Evolutionary conservation across 2,888 invertebrate genomes (phyloP).

Genomic region (Drepanosiphum platanoidis): DNA sequence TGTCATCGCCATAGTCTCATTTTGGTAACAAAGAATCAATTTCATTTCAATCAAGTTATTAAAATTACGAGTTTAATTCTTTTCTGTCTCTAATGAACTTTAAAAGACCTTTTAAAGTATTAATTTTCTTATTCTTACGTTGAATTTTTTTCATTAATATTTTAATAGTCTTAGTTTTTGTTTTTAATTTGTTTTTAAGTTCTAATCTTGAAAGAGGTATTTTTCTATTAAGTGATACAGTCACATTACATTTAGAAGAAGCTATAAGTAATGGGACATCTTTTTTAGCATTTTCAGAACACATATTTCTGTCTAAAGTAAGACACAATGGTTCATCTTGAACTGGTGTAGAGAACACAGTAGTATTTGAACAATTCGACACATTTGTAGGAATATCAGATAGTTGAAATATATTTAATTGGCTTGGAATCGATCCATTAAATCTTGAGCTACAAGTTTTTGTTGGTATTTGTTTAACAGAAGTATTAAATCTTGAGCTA

Average conservation of each 20-base stretch:
- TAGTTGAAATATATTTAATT: no score
- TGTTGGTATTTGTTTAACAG: background rate
- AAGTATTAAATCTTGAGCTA: background rate
- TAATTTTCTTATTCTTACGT: constrained; percentile 16
- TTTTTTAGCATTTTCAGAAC: background rate
- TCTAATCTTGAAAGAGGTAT: background rate
- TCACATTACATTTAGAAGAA: no score
- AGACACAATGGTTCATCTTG: constrained; percentile 30
- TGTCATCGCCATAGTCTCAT: no score
- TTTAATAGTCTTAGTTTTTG: constrained; percentile 6
- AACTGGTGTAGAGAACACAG: constrained; percentile 7
- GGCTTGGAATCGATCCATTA: no score
- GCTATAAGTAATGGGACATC: background rate
- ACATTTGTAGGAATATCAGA: no score
- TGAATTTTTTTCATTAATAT: constrained; percentile 17
- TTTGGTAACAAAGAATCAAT: no score
- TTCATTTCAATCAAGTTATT: no score
- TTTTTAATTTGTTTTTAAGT: constrained; percentile 22
- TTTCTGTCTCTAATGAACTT: background rate
- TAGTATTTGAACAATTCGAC: no score
- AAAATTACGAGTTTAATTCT: background rate
- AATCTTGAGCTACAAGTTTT: background rate
- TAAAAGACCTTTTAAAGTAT: constrained; percentile 18
- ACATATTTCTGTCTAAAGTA: constrained; percentile 17
- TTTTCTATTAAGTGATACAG: background rate